Conservation (phyloP, 2,797 vertebrate genomes). For the Phoebastria nigripes region DNA sequence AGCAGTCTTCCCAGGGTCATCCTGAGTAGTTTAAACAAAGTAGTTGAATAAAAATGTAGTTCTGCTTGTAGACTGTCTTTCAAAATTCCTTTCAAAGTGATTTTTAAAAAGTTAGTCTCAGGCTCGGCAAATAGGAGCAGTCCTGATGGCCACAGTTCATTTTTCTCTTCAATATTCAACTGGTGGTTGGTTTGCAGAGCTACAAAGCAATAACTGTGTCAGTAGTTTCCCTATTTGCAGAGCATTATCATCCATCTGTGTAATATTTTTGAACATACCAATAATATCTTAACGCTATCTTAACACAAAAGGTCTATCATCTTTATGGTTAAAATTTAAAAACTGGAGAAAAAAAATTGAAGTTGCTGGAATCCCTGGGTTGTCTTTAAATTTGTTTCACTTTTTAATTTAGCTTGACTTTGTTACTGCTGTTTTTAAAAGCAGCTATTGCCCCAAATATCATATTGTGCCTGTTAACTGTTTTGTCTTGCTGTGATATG, state of each 20-base stretch:
- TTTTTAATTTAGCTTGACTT: neutral
- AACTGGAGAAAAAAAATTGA: neutral
- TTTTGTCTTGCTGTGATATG: neutral
- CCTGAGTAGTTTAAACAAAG: neutral
- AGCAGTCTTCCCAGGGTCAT: neutral
- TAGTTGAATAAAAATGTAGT: neutral
- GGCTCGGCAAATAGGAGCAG: neutral
- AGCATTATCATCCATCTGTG: neutral
- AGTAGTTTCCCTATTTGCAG: neutral
- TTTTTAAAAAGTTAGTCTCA: neutral
- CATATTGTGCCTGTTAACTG: neutral
- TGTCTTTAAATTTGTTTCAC: neutral
- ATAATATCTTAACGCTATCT: neutral
- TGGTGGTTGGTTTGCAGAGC: neutral
- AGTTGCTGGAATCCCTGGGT: neutral
- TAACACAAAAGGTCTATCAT: neutral
- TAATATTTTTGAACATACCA: neutral
- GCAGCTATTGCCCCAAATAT: neutral
- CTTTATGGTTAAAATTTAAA: neutral
- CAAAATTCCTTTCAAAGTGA: neutral
- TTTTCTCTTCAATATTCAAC: neutral
- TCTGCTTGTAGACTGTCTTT: neutral
- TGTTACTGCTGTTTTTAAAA: neutral
- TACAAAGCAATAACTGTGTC: neutral
- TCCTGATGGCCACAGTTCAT: neutral